Evolutionary conservation across 2,113 vertebrate species (phyloP), one percentile per base, ranked within the genome.

Genomic region (Tor tambroides): DNA sequence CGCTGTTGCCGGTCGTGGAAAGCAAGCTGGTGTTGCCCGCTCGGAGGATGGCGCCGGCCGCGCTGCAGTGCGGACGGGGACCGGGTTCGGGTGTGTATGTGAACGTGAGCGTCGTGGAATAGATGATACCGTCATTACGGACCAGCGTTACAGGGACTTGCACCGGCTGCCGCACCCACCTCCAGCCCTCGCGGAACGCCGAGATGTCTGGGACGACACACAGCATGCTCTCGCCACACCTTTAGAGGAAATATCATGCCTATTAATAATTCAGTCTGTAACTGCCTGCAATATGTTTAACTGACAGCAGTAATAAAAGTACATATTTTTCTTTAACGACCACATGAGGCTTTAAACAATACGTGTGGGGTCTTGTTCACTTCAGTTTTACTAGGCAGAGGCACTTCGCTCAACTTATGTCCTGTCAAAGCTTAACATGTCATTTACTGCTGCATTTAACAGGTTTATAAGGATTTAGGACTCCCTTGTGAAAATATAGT

Each of bases 161-260:
- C 80, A 99, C 98, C 49, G 98, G 98, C 92, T 99, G 98, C 69
- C 98, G 96, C 86, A 99, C 98, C 98, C 98, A 99, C 90, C 98
- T 94, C 98, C 98, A 99, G 19, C 98, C 98, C 95, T 99, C 97
- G 88, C 98, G 97, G 96, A 99, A 99, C 26, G 98, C 98, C 5
- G 98, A 99, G 95, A 99, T 99, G 94, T 99, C 98, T 43, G 98
- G 98, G 89, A 99, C 98, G 43, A 99, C 98, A 78, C 98, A 99
- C 11, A 99, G 95, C 97, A 99, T 99, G 93, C 97, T 99, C 94
- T 99, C 98, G 4, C 96, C 98, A 59, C 98, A 99, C 90, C 98
- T 99, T 93, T 6, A 3, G 49, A 63, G 91, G 88, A 32, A 26
- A 5, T 35, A 5, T 63, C 4, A 79, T 0, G 8, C 17, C 26